These are phyloP conservation scores for Hydrocynus forskahlii DNA, from an alignment of 2,797 vertebrate genomes.

Conservation along the genomic window DNA sequence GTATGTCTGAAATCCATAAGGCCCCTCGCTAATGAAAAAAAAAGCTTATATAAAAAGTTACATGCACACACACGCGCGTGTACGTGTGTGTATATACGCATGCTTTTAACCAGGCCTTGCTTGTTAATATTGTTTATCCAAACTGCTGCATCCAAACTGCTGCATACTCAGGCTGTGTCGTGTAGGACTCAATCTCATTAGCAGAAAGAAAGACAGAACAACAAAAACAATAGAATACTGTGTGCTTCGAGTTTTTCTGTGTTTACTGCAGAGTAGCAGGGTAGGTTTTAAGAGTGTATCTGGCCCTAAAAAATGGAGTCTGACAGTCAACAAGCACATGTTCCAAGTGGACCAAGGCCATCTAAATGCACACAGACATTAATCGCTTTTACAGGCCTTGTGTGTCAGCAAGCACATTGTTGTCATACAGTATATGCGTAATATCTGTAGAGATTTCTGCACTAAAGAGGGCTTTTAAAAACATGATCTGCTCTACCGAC, in stretches of 20 bases:
- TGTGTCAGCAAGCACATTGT: constrained; percentile 31
- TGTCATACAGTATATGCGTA: constrained; percentile 10
- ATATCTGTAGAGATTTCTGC: constrained; percentile 28
- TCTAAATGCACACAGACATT: constrained; percentile 41
- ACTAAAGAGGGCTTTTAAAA: constrained; percentile 28
- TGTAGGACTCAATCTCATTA: constrained; percentile 25
- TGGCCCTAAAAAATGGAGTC: constrained; percentile 44
- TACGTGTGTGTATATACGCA: not conserved
- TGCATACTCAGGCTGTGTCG: constrained; percentile 27
- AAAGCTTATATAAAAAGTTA: not conserved
- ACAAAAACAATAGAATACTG: constrained; percentile 47
- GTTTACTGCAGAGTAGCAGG: constrained; percentile 45
- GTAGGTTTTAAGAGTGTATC: constrained; percentile 44
- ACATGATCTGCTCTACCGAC: constrained; percentile 4
- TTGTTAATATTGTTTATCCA: constrained; percentile 25
- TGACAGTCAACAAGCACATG: constrained; percentile 32
- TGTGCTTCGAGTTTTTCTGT: constrained; percentile 29
- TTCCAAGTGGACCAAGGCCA: constrained; percentile 52
- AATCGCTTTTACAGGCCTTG: constrained; percentile 49
- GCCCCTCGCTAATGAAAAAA: not conserved
- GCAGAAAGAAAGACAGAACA: constrained; percentile 9
- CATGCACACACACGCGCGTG: too few relatives aligned
- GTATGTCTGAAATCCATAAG: not conserved
- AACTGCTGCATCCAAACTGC: not conserved
- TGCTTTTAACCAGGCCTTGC: constrained; percentile 17